phyloP scores from a whole-genome alignment of 2,888 invertebrate genomes.

The Agrilus biguttatus region DNA sequence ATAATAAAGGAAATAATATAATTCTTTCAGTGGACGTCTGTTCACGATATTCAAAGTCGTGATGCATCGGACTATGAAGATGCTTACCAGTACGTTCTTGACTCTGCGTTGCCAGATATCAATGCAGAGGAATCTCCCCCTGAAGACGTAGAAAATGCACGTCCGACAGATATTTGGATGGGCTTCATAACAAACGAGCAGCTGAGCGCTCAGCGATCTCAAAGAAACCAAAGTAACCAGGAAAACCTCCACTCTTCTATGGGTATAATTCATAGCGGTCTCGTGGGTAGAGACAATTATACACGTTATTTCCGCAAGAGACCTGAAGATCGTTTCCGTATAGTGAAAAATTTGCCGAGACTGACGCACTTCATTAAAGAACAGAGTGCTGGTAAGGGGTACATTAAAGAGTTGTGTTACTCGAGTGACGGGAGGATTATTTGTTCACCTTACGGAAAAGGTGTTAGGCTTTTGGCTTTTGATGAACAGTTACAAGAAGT shows the following conservation, averaged over 20 bases:
- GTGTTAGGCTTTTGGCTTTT: constrained; percentile 73
- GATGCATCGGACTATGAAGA: constrained; percentile 31
- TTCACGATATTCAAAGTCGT: constrained; percentile 78
- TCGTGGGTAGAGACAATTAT: constrained; percentile 22
- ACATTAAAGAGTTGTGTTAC: constrained; percentile 86
- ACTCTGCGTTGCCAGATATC: neutral
- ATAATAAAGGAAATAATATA: too few species aligned
- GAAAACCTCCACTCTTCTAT: constrained; percentile 18
- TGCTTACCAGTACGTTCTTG: neutral
- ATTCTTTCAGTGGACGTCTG: constrained; percentile 64
- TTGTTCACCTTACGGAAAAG: constrained; percentile 79
- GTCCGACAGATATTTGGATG: constrained; percentile 29
- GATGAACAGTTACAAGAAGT: constrained; percentile 65
- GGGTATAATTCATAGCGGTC: constrained; percentile 26
- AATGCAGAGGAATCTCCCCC: neutral
- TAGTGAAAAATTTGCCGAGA: constrained; percentile 58
- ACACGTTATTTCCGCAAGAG: constrained; percentile 19
- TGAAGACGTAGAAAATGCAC: neutral
- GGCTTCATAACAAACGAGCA: constrained; percentile 25
- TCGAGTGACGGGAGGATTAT: constrained; percentile 81
- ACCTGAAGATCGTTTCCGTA: constrained; percentile 29
- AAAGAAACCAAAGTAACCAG: constrained; percentile 8
- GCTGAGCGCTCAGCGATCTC: constrained; percentile 15
- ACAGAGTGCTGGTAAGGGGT: constrained; percentile 78
- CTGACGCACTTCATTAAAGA: constrained; percentile 75